Evolutionary conservation across 2,113 vertebrate species (phyloP).

Genomic region (Chelonoidis abingdonii): DNA sequence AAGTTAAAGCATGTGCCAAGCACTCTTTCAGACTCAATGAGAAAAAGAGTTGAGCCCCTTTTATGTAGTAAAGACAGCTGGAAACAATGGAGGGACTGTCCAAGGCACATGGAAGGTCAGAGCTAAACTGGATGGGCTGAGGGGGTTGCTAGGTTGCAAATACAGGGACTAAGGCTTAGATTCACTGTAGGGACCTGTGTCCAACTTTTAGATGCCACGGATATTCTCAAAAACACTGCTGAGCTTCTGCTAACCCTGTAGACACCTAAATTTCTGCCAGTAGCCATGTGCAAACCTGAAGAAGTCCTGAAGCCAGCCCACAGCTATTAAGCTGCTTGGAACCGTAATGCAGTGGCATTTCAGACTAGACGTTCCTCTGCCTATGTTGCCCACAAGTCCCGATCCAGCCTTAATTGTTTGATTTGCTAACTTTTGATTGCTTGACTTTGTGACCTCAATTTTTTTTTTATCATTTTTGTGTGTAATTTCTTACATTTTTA

Average conservation of each 20-base stretch:
- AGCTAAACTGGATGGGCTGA: neutral
- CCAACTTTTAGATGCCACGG: neutral
- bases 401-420: neutral
- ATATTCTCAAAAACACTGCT: neutral
- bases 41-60: neutral
- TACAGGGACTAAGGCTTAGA: neutral
- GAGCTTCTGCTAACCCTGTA: neutral
- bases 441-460: neutral
- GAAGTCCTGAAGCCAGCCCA: neutral
- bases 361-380: neutral
- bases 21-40: constrained; percentile 5
- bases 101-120: neutral
- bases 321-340: neutral
- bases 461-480: neutral
- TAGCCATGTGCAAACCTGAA: neutral
- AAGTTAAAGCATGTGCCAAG: constrained; percentile 9
- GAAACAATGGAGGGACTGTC: neutral
- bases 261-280: neutral
- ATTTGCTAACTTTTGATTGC: neutral
- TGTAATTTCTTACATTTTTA: neutral
- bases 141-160: neutral
- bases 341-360: neutral
- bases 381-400: neutral
- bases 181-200: neutral
- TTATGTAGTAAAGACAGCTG: rapidly evolving